A percentile compares a stretch with the other conserved stretches of the same genome.
Conservation (phyloP, 1,140 invertebrate genomes). For the Limonius californicus region DNA sequence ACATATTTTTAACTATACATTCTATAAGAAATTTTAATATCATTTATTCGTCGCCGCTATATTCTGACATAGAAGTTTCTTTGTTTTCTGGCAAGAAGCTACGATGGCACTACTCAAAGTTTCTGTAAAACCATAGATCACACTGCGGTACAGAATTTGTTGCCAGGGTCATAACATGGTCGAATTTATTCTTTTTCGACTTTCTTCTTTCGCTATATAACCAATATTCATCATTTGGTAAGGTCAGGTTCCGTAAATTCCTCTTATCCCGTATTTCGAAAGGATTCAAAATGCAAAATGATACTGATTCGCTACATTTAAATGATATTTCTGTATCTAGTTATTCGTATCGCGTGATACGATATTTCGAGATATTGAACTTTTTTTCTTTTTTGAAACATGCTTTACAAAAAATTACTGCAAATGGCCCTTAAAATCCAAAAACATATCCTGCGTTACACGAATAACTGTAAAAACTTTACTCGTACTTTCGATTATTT, state of each 20-base stretch:
- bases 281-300: neutral
- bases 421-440: neutral
- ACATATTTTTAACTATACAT: no score
- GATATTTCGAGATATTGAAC: neutral
- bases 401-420: neutral
- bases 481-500: neutral
- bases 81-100: no score
- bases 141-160: conserved; percentile 15
- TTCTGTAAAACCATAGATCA: conserved; percentile 17
- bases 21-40: no score
- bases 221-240: conserved; percentile 17
- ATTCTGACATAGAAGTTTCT: no score
- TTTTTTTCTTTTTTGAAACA: neutral
- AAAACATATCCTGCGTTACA: neutral
- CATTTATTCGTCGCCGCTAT: no score
- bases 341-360: neutral
- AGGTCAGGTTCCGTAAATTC: neutral
- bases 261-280: conserved; percentile 17
- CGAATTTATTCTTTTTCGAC: conserved; percentile 16
- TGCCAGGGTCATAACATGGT: conserved; percentile 13
- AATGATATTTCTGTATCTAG: neutral
- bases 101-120: conserved; percentile 8
- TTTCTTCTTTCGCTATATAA: no score
- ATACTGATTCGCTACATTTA: conserved; percentile 16
- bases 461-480: neutral